Conservation (phyloP, 1,140 invertebrate genomes). For the Venustaconcha ellipsiformis region DNA sequence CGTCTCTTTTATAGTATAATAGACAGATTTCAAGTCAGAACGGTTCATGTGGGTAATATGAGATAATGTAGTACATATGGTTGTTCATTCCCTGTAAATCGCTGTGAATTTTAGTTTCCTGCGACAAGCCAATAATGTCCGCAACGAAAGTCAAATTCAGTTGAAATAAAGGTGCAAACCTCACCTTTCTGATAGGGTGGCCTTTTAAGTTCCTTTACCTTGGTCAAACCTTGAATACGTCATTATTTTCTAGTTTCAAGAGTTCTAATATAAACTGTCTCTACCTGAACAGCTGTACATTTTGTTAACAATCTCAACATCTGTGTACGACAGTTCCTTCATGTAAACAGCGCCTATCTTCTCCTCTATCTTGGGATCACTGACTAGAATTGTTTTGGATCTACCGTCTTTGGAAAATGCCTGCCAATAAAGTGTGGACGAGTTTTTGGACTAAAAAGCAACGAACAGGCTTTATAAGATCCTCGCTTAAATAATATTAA, state of each 20-base stretch:
- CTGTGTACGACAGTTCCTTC: constrained; percentile 49
- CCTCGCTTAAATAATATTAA: background rate
- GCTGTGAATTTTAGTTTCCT: too few species aligned
- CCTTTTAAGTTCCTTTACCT: too few species aligned
- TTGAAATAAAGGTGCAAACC: too few species aligned
- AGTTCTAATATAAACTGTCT: constrained; percentile 66
- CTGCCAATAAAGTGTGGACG: constrained; percentile 10
- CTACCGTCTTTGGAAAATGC: constrained; percentile 41
- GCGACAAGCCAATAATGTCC: too few species aligned
- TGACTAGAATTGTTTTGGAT: constrained; percentile 38
- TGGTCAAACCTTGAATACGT: too few species aligned
- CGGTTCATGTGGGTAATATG: too few species aligned
- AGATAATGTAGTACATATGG: too few species aligned
- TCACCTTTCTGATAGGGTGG: too few species aligned
- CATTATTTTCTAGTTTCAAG: constrained; percentile 39
- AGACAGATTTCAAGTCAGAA: too few species aligned
- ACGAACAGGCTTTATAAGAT: background rate
- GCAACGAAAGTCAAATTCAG: too few species aligned
- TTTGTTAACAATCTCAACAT: constrained; percentile 44
- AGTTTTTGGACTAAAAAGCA: background rate
- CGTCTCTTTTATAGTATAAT: too few species aligned
- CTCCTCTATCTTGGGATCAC: constrained; percentile 24
- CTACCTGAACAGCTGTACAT: constrained; percentile 44
- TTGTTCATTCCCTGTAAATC: too few species aligned
- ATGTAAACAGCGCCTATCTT: constrained; percentile 44